phyloP scores from a whole-genome alignment of 2,888 invertebrate species.

The Emmelina monodactyla region DNA sequence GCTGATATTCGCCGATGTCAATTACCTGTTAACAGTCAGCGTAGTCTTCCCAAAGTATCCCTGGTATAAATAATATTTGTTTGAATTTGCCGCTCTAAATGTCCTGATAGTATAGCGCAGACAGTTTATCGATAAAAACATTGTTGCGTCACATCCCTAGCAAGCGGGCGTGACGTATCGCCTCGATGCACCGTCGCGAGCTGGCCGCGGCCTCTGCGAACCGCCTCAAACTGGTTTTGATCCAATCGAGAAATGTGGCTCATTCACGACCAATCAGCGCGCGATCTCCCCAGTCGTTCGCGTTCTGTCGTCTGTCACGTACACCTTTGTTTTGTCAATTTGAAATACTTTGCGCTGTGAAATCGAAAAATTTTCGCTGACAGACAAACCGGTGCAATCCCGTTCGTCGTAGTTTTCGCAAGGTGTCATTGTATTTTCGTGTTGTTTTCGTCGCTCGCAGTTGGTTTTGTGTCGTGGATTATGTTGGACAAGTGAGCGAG shows the following conservation, averaged over 20 bases:
- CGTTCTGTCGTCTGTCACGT: conserved; percentile 28
- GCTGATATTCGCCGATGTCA: conserved; percentile 17
- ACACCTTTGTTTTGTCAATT: conserved; percentile 25
- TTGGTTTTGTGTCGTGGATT: conserved; percentile 21
- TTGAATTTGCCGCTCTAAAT: background rate
- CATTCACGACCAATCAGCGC: conserved; percentile 52
- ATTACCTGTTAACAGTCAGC: background rate
- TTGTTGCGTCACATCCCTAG: conserved; percentile 35
- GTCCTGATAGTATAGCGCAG: too few species aligned
- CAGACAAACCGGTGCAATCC: conserved; percentile 26
- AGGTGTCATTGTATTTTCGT: conserved; percentile 1
- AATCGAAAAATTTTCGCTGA: conserved; percentile 12
- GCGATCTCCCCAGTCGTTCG: conserved; percentile 40
- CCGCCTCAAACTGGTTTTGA: conserved; percentile 53
- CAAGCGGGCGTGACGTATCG: conserved; percentile 30
- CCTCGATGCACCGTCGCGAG: conserved; percentile 44
- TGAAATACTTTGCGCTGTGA: conserved; percentile 27
- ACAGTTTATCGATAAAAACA: conserved; percentile 16
- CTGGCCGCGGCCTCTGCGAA: conserved; percentile 50
- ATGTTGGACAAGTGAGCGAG: conserved; percentile 57
- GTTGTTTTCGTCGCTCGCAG: background rate
- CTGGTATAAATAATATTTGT: too few species aligned
- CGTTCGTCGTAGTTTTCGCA: conserved; percentile 16
- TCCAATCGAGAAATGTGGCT: conserved; percentile 46
- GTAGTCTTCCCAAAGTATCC: too few species aligned